phyloP scores from a whole-genome alignment of 2,113 vertebrate genomes.

The Mixornis gularis region DNA sequence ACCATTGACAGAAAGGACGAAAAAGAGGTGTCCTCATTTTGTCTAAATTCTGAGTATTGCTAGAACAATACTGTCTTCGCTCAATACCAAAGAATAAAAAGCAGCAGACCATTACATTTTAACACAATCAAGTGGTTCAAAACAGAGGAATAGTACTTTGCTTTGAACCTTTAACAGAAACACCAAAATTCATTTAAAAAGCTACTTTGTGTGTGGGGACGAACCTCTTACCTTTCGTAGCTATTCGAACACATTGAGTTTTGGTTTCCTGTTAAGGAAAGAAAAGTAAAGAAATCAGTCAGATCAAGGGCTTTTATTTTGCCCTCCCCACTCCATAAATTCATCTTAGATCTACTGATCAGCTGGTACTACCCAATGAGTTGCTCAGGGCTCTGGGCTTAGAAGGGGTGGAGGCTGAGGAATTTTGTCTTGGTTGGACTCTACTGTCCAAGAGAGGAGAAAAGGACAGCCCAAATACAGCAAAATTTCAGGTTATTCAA shows the following conservation, averaged over 20 bases:
- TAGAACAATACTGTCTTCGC: neutral
- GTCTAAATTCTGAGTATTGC: constrained; percentile 6
- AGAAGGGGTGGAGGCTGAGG: neutral
- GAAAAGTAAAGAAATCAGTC: constrained; percentile 47
- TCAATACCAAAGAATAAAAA: constrained; percentile 16
- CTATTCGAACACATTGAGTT: constrained; percentile 95
- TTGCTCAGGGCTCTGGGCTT: neutral
- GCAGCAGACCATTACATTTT: constrained; percentile 25
- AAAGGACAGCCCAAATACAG: neutral
- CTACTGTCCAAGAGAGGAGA: neutral
- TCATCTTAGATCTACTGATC: neutral
- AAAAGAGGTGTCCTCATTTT: neutral
- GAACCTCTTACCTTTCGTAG: constrained; percentile 91
- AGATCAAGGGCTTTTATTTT: neutral
- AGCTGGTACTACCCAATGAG: neutral
- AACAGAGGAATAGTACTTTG: neutral
- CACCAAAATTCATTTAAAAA: constrained; percentile 12
- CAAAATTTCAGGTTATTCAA: neutral
- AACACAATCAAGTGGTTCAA: neutral
- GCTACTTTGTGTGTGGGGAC: neutral
- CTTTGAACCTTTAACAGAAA: constrained; percentile 30
- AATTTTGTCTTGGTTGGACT: neutral
- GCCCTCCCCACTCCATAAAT: neutral
- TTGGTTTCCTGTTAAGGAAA: constrained; percentile 88
- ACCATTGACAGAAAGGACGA: neutral